Evolutionary conservation across 1,140 invertebrate species (phyloP).

Genomic region (Melipona quadrifasciata): DNA sequence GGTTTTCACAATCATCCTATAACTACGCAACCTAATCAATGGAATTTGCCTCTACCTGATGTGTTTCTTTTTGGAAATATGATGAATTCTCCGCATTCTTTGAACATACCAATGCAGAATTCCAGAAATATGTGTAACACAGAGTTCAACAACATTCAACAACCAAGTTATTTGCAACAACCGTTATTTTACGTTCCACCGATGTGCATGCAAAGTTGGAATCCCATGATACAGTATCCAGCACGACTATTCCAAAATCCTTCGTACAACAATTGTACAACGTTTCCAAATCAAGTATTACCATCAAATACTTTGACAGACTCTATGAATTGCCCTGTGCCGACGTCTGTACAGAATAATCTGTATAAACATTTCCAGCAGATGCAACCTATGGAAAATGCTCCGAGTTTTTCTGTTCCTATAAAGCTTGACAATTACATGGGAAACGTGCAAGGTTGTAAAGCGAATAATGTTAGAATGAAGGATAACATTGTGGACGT

Average conservation of each 20-base stretch:
- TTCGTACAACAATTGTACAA: constrained; percentile 15
- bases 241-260: constrained; percentile 38
- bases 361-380: constrained; percentile 40
- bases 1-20: constrained; percentile 31
- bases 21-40: constrained; percentile 29
- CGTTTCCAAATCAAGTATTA: constrained; percentile 14
- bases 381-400: constrained; percentile 15
- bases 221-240: constrained; percentile 49
- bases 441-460: constrained; percentile 19
- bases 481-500: constrained; percentile 26
- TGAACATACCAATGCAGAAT: constrained; percentile 49
- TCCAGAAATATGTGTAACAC: constrained; percentile 14
- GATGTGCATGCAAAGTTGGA: constrained; percentile 53
- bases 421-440: constrained; percentile 39
- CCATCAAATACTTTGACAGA: constrained; percentile 15
- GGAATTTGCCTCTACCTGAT: constrained; percentile 32
- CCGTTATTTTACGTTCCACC: constrained; percentile 39
- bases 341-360: constrained; percentile 27
- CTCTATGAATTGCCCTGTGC: neutral
- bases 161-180: constrained; percentile 32
- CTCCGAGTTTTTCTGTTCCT: constrained; percentile 19
- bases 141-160: constrained; percentile 27
- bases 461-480: constrained; percentile 13
- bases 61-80: constrained; percentile 30
- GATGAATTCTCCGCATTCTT: constrained; percentile 16